Conservation (phyloP, 2,797 vertebrate genomes). For the Remorina albescens region DNA sequence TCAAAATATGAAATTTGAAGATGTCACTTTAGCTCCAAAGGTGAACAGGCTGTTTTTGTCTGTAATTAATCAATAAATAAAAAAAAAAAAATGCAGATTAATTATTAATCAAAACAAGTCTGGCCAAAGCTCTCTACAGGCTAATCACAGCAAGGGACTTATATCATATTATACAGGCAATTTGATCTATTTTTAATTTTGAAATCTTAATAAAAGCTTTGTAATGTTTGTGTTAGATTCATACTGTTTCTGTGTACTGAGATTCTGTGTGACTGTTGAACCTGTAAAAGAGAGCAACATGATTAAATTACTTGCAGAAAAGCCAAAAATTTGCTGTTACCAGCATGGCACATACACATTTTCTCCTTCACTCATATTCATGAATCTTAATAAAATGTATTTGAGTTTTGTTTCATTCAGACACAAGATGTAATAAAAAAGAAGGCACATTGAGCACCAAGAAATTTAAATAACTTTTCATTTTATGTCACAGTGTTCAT, state of each 20-base stretch:
- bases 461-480: not conserved
- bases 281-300: no score
- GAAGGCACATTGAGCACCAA: not conserved
- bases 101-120: not conserved
- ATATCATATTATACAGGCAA: not conserved
- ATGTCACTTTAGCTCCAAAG: not conserved
- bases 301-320: no score
- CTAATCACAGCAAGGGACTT: not conserved
- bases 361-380: not conserved
- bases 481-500: not conserved
- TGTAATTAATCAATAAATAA: not conserved
- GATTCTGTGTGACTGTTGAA: not conserved
- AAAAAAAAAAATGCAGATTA: not conserved
- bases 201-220: not conserved
- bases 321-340: not conserved
- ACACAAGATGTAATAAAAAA: not conserved
- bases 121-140: not conserved
- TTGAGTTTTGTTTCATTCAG: not conserved
- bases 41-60: no score
- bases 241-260: not conserved
- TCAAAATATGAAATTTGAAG: no score
- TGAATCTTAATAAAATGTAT: not conserved
- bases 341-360: not conserved
- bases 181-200: not conserved
- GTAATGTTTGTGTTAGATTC: no score